phyloP scores from a whole-genome alignment of 2,113 vertebrate genomes.

The Malurus elegans region DNA sequence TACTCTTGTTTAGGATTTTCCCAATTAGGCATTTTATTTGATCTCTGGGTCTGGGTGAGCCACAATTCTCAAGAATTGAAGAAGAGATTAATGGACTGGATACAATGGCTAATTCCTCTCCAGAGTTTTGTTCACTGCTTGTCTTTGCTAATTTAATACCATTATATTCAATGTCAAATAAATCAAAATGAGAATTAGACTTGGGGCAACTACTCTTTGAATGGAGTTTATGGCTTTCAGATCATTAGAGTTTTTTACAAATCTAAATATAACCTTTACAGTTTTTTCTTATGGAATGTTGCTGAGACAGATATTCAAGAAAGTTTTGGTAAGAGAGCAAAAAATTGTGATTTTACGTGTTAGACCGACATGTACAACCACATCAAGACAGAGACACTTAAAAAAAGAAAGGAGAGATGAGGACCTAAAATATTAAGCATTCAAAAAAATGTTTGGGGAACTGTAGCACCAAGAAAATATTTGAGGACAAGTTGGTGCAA shows the following conservation, averaged over 20 bases:
- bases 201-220: neutral
- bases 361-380: neutral
- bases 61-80: slow-evolving; percentile 79
- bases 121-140: slow-evolving; percentile 78
- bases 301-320: neutral
- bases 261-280: neutral
- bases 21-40: slow-evolving; percentile 86
- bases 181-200: slow-evolving; percentile 81
- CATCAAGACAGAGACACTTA: neutral
- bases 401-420: neutral
- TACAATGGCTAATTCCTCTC: slow-evolving; percentile 81
- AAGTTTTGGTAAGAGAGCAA: neutral
- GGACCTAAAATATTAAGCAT: neutral
- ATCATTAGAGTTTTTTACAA: neutral
- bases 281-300: neutral
- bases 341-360: neutral
- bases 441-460: neutral
- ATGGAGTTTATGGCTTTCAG: neutral
- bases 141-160: slow-evolving; percentile 79
- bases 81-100: slow-evolving; percentile 80
- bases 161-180: slow-evolving; percentile 76
- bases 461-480: neutral
- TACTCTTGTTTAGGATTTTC: slow-evolving; percentile 81
- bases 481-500: slow-evolving; percentile 11
- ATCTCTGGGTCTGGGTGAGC: slow-evolving; percentile 78